These are phyloP conservation scores for Scaptomyza caliginosa DNA, from an alignment of 2,888 invertebrate species.

Conservation along the genomic window DNA sequence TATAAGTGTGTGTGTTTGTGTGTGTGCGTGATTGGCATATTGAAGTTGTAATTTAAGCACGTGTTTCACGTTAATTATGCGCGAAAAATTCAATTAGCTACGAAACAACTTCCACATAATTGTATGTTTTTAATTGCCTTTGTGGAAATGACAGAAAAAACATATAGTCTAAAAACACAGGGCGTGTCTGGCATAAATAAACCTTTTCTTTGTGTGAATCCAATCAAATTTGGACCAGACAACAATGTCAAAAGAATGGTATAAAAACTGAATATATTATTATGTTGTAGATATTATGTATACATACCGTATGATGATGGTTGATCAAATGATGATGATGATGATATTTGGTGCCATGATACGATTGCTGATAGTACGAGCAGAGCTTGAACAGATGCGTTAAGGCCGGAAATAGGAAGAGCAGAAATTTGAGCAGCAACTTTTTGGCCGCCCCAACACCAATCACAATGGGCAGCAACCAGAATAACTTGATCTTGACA, in stretches of 20 bases:
- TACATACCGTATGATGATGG: slow-evolving; percentile 88
- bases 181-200: slow-evolving; percentile 37
- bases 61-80: slow-evolving; percentile 9
- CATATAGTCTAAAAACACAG: slow-evolving; percentile 16
- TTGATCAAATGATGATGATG: slow-evolving; percentile 92
- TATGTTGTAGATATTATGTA: neutral
- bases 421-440: slow-evolving; percentile 90
- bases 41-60: slow-evolving; percentile 18
- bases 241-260: slow-evolving; percentile 2
- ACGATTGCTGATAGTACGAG: slow-evolving; percentile 91
- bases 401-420: slow-evolving; percentile 92
- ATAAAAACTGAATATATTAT: neutral
- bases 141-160: slow-evolving; percentile 1
- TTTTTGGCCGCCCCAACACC: slow-evolving; percentile 94
- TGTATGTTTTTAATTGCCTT: slow-evolving; percentile 61
- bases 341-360: slow-evolving; percentile 90
- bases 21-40: slow-evolving; percentile 5
- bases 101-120: slow-evolving; percentile 21
- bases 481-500: slow-evolving; percentile 91
- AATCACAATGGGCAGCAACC: slow-evolving; percentile 90
- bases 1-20: neutral
- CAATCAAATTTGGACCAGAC: slow-evolving; percentile 53
- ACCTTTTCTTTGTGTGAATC: slow-evolving; percentile 8
- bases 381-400: slow-evolving; percentile 93
- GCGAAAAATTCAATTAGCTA: slow-evolving; percentile 52